Evolutionary conservation across 2,888 invertebrate genomes (phyloP).

Genomic region (Gastracanthus pulcherrimus): DNA sequence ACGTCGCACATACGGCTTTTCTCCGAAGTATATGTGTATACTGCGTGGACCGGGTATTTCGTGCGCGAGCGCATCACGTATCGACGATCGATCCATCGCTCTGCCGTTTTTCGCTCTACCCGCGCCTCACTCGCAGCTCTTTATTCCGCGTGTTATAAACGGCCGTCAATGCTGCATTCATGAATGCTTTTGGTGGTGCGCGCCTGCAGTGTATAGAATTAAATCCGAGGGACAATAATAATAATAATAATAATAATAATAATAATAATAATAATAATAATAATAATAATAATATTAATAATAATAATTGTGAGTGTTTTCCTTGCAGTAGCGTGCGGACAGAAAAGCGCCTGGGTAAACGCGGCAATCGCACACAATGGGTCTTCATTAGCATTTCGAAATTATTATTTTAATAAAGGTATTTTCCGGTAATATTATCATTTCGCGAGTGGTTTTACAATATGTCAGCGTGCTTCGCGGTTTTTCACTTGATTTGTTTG

Average conservation of each 20-base stretch:
- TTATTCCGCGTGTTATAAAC: background rate
- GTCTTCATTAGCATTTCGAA: constrained; percentile 8
- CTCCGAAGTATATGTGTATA: no score
- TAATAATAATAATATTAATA: background rate
- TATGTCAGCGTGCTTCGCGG: background rate
- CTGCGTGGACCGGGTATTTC: no score
- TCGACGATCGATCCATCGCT: constrained; percentile 5
- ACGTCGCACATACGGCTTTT: background rate
- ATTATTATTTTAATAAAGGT: constrained; percentile 11
- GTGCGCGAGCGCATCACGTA: no score
- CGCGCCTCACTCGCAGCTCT: background rate
- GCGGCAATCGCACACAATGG: background rate
- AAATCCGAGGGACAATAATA: background rate
- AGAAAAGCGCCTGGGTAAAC: background rate
- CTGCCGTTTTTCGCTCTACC: background rate
- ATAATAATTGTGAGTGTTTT: background rate
- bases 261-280: background rate
- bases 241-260: background rate
- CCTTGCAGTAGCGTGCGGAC: background rate
- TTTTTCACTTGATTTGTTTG: background rate
- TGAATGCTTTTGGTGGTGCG: background rate
- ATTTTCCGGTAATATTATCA: background rate
- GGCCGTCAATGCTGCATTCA: background rate
- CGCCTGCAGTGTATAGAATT: background rate
- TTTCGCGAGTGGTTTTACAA: background rate